Conservation (phyloP, 2,113 vertebrate genomes). For the Scortum barcoo region DNA sequence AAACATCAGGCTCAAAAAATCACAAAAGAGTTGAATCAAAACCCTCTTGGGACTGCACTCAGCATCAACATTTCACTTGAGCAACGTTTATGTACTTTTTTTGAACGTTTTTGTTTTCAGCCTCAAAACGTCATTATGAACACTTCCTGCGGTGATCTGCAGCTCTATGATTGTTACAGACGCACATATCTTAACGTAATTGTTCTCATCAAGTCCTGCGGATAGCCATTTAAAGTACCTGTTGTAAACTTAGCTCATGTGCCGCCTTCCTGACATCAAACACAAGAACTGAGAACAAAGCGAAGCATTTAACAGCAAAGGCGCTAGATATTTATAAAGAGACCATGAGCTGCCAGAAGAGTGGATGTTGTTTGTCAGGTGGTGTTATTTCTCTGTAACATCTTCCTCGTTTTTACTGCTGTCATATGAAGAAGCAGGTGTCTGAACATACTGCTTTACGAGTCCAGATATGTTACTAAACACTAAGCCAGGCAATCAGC, state of each 20-base stretch:
- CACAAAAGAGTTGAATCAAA: neutral
- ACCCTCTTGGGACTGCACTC: neutral
- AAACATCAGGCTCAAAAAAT: neutral
- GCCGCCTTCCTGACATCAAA: neutral
- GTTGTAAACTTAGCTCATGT: neutral
- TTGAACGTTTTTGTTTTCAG: neutral
- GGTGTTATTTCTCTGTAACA: neutral
- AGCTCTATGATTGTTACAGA: neutral
- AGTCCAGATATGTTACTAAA: neutral
- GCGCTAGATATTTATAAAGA: neutral
- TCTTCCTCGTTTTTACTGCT: neutral
- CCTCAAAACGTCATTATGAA: neutral
- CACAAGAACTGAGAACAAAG: neutral
- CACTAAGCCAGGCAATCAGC: neutral
- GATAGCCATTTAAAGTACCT: neutral
- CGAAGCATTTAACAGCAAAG: neutral
- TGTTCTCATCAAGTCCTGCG: neutral
- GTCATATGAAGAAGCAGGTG: neutral
- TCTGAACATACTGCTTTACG: neutral
- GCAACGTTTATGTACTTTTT: neutral
- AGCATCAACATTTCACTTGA: neutral
- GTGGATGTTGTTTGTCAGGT: neutral
- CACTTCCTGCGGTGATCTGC: neutral
- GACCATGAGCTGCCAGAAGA: neutral
- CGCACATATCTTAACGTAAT: neutral